Evolutionary conservation across 2,113 vertebrate species (phyloP).

Genomic region (Acrocephalus kingi): DNA sequence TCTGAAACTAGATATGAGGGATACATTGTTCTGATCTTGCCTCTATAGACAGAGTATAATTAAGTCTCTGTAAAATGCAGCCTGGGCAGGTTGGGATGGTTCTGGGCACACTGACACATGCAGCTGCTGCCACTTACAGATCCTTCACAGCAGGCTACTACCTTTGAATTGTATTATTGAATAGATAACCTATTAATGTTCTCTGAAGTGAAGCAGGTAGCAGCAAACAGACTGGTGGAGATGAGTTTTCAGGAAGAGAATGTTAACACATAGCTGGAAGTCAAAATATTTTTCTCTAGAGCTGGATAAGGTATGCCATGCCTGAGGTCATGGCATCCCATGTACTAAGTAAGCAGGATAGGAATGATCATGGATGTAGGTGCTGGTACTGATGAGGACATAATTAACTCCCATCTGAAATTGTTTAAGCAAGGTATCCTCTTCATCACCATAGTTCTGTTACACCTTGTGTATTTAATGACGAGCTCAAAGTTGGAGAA

Average conservation of each 20-base stretch:
- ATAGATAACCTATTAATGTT: not conserved
- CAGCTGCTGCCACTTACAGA: not conserved
- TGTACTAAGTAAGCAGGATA: fast-evolving
- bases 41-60: not conserved
- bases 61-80: not conserved
- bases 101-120: not conserved
- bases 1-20: not conserved
- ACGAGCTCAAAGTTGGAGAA: not conserved
- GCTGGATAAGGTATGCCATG: not conserved
- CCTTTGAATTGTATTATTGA: not conserved
- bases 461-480: not conserved
- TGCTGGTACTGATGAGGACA: not conserved
- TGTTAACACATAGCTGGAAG: not conserved
- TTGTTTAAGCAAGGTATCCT: not conserved
- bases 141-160: not conserved
- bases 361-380: not conserved
- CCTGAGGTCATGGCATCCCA: not conserved
- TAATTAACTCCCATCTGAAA: not conserved
- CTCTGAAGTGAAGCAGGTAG: not conserved
- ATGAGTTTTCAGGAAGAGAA: not conserved
- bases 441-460: not conserved
- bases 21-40: not conserved
- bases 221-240: not conserved
- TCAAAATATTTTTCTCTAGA: not conserved
- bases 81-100: not conserved